A percentile compares a stretch with the other conserved stretches of the same genome.
Evolutionary conservation across 2,113 vertebrate species (phyloP).

Genomic region (Gymnorhina tibicen): DNA sequence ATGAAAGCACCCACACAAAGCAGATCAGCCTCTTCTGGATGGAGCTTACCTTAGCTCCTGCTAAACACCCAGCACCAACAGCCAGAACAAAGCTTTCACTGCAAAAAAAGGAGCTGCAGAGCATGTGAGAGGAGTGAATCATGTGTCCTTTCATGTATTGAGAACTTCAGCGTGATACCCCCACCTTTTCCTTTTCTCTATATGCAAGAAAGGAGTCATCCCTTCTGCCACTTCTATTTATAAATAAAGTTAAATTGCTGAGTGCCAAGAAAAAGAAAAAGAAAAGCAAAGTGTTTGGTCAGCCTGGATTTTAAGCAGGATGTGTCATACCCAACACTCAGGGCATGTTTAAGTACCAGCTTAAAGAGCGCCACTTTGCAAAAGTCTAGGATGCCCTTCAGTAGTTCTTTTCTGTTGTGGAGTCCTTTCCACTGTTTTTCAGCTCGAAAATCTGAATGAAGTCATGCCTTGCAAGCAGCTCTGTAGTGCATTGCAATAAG

Average conservation of each 20-base stretch:
- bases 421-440: not conserved
- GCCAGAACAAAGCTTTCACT: not conserved
- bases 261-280: not conserved
- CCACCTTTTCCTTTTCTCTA: not conserved
- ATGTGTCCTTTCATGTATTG: not conserved
- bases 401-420: not conserved
- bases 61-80: not conserved
- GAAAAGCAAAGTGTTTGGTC: not conserved
- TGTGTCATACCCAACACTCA: not conserved
- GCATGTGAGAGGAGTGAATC: conserved; percentile 9
- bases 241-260: not conserved
- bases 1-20: not conserved
- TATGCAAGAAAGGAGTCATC: not conserved
- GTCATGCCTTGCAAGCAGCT: not conserved
- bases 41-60: not conserved
- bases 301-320: not conserved
- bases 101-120: not conserved
- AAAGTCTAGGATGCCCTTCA: not conserved
- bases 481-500: not conserved
- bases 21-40: not conserved
- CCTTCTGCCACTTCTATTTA: not conserved
- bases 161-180: not conserved
- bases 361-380: not conserved
- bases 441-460: not conserved
- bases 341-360: not conserved